Base-by-base conservation (phyloP, 1,140 invertebrate genomes). In the Mizuhopecten yessoensis region DNA sequence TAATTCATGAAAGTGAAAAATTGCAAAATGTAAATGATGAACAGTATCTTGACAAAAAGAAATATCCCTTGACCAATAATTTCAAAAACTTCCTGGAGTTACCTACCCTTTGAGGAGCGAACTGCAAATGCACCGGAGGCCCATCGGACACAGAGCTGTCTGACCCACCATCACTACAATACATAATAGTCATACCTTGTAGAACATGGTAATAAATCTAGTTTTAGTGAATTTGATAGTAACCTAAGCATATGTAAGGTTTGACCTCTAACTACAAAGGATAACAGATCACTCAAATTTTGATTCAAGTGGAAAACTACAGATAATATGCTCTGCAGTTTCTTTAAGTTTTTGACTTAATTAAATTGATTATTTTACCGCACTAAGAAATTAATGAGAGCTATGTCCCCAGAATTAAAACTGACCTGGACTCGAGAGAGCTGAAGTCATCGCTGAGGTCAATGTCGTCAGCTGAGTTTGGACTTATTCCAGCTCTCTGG, bases 101-200 rank as follows among this genome's bases (percentile, higher is more conserved):
- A 93, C 93, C 89, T 94, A 96, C 95, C 94, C 94, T 94, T n/a
- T 91, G 86, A 87, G 92, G 33, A 88, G 94, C 90, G 91, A 94
- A 96, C 92, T 96, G 95, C 33, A 96, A 92, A 92, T 96, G 96
- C 13, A 96, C 92, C 13, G 96, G 96, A 75, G 96, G 95, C 20
- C 96, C 96, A 94, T 97, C 96, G 34, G 96, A 96, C 11, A 95
- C 94, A 23, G 96, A 96, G 90, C 96, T 96, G 92, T 97, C 96
- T 34, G 96, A 96, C 20, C 96, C 96, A 90, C 95, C 95, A 94
- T 96, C 96, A 95, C 96, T 96, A 90, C 20, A 95, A 75, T 13
- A 75, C 57, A 75, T 5, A 75, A n/a, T n/a, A 75, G 17, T 9
- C 57, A 75, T n/a, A n/a, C 2, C n/a, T n/a, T n/a, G n/a, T n/a